phyloP scores from a whole-genome alignment of 92 coral and sea anemone species.

The Paragorgia papillata region DNA sequence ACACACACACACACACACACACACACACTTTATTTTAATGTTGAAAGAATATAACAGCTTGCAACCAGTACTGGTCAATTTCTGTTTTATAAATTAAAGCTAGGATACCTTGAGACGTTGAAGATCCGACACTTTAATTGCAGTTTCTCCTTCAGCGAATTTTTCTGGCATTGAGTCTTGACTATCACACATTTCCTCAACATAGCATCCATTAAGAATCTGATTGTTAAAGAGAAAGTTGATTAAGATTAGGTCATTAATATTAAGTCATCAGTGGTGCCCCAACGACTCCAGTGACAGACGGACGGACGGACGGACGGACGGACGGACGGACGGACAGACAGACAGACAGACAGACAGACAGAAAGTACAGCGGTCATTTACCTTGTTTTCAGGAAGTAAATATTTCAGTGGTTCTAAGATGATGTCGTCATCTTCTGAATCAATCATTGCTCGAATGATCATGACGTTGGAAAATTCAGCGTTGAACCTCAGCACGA shows the following conservation, averaged over 20 bases:
- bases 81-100: too few relatives aligned
- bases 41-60: not conserved
- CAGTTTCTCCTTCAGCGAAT: conserved; percentile 43
- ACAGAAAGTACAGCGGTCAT: too few relatives aligned
- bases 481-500: conserved; percentile 63
- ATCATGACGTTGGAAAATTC: conserved; percentile 76
- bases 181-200: conserved; percentile 33
- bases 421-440: conserved; percentile 26
- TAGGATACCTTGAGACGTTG: conserved; percentile 57
- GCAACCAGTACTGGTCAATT: too few relatives aligned
- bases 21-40: not conserved
- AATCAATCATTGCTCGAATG: conserved; percentile 61
- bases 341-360: too few relatives aligned
- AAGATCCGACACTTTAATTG: conserved; percentile 55
- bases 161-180: conserved; percentile 42
- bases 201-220: conserved; percentile 51
- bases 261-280: too few relatives aligned
- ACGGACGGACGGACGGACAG: too few relatives aligned
- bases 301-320: too few relatives aligned
- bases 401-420: conserved; percentile 18
- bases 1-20: not conserved
- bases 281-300: too few relatives aligned
- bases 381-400: conserved; percentile 31
- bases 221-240: not conserved
- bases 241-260: too few relatives aligned